Percentiles rank a stretch among this genome's conserved stretches.
Conservation (phyloP, 1,140 invertebrate species). For the Yoshiicerus persimilis region DNA sequence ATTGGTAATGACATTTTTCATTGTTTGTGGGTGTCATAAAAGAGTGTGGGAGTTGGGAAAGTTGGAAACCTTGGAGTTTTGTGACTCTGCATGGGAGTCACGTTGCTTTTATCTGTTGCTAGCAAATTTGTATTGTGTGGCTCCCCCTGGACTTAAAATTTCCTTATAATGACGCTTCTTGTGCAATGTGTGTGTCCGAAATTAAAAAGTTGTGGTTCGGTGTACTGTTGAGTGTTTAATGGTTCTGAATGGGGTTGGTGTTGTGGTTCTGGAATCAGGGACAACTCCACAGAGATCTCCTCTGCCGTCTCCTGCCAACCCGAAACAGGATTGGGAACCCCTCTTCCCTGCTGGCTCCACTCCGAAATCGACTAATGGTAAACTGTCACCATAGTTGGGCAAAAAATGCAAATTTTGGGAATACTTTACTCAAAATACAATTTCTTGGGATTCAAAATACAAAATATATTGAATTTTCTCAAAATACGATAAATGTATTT, state of each 20-base stretch:
- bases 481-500: no score
- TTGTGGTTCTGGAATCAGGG: slow-evolving; percentile 40
- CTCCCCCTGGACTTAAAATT: background rate
- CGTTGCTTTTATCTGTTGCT: background rate
- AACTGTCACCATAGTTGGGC: background rate
- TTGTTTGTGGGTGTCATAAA: no score
- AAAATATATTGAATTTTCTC: no score
- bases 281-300: slow-evolving; percentile 51
- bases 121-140: background rate
- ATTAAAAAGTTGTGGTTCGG: background rate
- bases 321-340: slow-evolving; percentile 49
- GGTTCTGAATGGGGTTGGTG: slow-evolving; percentile 6
- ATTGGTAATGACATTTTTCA: no score
- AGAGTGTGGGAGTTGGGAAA: background rate
- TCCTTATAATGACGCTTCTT: background rate
- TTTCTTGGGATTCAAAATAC: no score
- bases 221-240: background rate
- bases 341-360: slow-evolving; percentile 50
- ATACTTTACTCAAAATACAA: no score
- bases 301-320: slow-evolving; percentile 49
- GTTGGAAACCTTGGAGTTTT: background rate
- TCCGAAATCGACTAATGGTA: slow-evolving; percentile 48
- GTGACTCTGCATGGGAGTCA: background rate
- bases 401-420: no score
- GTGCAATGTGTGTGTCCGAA: background rate